Conservation (phyloP, 2,797 vertebrate genomes). For the Galagoides demidoff region DNA sequence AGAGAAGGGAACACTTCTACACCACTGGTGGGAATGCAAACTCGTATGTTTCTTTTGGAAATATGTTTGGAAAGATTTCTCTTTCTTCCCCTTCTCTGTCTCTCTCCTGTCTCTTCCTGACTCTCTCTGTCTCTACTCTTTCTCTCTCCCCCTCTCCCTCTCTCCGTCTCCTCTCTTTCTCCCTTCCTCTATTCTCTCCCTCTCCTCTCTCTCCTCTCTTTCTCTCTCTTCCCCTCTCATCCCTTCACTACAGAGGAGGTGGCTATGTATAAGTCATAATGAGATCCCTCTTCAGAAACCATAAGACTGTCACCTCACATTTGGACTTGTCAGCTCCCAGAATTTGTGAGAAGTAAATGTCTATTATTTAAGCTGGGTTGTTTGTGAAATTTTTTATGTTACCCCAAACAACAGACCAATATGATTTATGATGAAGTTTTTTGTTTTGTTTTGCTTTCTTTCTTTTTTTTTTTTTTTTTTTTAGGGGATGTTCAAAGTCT, state of each 20-base stretch:
- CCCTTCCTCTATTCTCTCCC: no score
- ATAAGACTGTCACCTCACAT: background rate
- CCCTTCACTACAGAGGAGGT: background rate
- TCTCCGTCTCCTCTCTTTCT: background rate
- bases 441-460: no score
- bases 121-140: no score
- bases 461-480: no score
- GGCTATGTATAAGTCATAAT: no score
- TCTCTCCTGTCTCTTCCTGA: no score
- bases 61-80: background rate
- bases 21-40: no score
- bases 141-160: background rate
- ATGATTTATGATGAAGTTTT: background rate
- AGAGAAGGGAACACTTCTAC: no score
- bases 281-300: background rate
- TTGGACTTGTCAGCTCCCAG: background rate
- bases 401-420: background rate
- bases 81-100: no score
- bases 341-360: background rate
- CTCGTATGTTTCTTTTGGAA: no score
- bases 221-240: no score
- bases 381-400: background rate
- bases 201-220: background rate
- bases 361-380: background rate
- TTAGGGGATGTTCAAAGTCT: accelerated